Base-by-base conservation (phyloP, 1,140 invertebrate species). In the Chrysoperla carnea region DNA sequence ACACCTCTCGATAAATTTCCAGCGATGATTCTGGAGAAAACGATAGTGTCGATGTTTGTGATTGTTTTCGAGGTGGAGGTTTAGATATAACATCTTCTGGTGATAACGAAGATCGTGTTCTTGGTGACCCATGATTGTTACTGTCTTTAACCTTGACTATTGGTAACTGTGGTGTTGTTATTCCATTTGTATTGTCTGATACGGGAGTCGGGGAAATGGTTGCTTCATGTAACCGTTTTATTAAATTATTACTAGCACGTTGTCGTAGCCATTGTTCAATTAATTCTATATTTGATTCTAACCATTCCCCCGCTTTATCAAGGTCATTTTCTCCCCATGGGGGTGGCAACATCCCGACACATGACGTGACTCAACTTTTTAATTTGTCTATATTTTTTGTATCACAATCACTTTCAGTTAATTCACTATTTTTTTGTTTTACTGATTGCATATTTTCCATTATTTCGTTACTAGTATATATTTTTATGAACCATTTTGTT, bases 221-320 rank as follows among this genome's bases (percentile, higher is more conserved):
- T 23, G 58, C 58, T 27, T 60, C 52, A 42, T 67, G 61, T 27
- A 70, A 51, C 29, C 60, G 56, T 42, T 63, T 58, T 29, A 61
- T 62, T 39, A 82, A 67, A 43, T 84, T 81, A 4, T 67, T 55
- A 43, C 70, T 73, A 1, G 80, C 81, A 52, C 76, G 76, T 36
- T 84, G 75, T 29, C 70, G 66, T 28, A 85, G 58, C 81, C 83
- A 87, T 45, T 67, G 67, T 53, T 83, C 79, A 17, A 75, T 62
- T 11, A 70, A 58, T 23, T 62, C 60, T 2, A 70, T 67, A 57
- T 80, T 74, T 23, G 67, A 60, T 46, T 69, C 66, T 15, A 76
- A 56, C 46, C 68, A 75, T 35, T 46, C 47, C 48, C 57, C 58
- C 47, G 50, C 48, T 48, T 47, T 49, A 29, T 44, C 50, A 43